A percentile compares a stretch with the other conserved stretches of the same genome.
Conservation (phyloP, 2,113 vertebrate genomes). For the Mugil cephalus region DNA sequence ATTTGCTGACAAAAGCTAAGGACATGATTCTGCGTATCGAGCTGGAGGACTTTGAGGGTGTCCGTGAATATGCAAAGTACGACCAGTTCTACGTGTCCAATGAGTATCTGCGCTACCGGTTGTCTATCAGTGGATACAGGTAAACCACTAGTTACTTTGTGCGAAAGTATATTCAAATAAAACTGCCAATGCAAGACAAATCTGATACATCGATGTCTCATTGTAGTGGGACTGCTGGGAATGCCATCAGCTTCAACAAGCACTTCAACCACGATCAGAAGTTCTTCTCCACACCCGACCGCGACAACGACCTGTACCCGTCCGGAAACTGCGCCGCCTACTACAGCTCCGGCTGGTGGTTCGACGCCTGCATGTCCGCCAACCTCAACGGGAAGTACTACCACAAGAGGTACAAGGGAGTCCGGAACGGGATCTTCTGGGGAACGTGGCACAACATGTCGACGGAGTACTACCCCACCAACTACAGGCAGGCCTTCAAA, state of each 20-base stretch:
- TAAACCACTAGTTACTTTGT: slow-evolving; percentile 15
- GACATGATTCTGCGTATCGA: slow-evolving; percentile 94
- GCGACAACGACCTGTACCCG: slow-evolving; percentile 93
- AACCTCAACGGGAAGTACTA: slow-evolving; percentile 99
- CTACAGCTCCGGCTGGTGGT: slow-evolving; percentile 99
- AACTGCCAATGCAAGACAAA: not conserved
- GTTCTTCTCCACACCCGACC: slow-evolving; percentile 94
- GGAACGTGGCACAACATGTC: slow-evolving; percentile 92
- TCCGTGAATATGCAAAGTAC: slow-evolving; percentile 90
- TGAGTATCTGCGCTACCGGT: slow-evolving; percentile 91
- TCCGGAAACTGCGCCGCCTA: slow-evolving; percentile 93
- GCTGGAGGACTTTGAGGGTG: slow-evolving; percentile 91
- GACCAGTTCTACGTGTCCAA: slow-evolving; percentile 94
- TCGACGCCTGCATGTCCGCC: slow-evolving; percentile 95
- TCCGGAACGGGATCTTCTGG: slow-evolving; percentile 97
- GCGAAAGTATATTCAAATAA: not conserved
- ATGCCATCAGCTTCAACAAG: slow-evolving; percentile 91
- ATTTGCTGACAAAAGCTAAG: slow-evolving; percentile 91
- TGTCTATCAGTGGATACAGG: slow-evolving; percentile 89
- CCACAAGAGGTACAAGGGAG: slow-evolving; percentile 92
- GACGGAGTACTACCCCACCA: slow-evolving; percentile 82
- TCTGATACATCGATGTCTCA: slow-evolving; percentile 4
- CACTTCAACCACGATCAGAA: slow-evolving; percentile 94
- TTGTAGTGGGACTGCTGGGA: slow-evolving; percentile 90
- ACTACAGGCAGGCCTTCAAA: slow-evolving; percentile 91